Evolutionary conservation across 2,797 vertebrate genomes (phyloP), one percentile per base, ranked within the genome.

Genomic region (Alosa sapidissima): DNA sequence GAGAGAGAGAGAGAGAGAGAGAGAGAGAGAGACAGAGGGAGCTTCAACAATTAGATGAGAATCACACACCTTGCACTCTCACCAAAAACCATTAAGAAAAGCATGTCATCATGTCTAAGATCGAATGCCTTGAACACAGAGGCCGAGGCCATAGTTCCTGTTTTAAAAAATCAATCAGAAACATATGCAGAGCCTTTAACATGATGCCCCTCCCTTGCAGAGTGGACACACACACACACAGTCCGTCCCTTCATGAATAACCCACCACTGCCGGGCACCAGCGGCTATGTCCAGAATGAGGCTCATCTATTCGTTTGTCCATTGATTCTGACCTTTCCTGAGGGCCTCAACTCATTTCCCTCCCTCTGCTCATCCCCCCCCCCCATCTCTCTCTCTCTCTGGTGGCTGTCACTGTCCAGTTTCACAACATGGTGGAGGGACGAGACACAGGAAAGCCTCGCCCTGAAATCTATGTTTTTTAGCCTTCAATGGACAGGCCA

Each of bases 271-370:
- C 16, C 16, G 33, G 65, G 65, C 65, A 41, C 65, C 65, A 41
- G 65, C 28, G 33, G 65, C 65, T 36, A 72, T 72, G 28, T 36
- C 13, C 28, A 16, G 11, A 72, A 72, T 72, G 33, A 41, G 33
- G 28, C 65, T 72, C 65, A 72, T 72, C 65, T 72, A 72, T 72
- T 72, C 41, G 65, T 65, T 16, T 72, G 65, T 72, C 65, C 65
- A 72, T 72, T 72, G 65, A 72, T 72, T 72, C 28, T 72, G 65
- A 72, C 65, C 65, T 72, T 72, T 72, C 65, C 65, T 36, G 2
- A 72, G 33, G 65, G 65, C 65, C n/a, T 62, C n/a, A 24, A 24
- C 65, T 41, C 65, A 72, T 72, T 9, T 33, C 65, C 11, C 62
- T 28, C 7, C 13, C 28, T 33, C 62, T 68, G n/a, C 8, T n/a